These are phyloP conservation scores for Sinocyclocheilus anophthalmus DNA, from an alignment of 2,113 vertebrate genomes.

Conservation along the genomic window DNA sequence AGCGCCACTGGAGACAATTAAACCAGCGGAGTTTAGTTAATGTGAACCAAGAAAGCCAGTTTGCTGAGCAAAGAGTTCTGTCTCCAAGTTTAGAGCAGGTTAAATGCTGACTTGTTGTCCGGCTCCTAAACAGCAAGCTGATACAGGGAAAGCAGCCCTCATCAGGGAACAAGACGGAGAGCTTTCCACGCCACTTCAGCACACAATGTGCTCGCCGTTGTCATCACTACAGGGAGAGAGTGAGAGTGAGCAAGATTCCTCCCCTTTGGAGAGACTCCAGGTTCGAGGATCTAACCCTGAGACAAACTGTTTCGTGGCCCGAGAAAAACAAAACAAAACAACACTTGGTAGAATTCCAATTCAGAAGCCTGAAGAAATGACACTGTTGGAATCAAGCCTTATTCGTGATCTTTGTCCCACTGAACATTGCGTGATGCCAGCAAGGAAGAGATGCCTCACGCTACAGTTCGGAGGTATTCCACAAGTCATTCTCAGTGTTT, in stretches of 20 bases:
- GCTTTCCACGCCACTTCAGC: constrained; percentile 21
- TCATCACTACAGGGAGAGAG: constrained; percentile 35
- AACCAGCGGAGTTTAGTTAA: not conserved
- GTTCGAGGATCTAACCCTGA: constrained; percentile 11
- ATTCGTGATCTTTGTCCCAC: constrained; percentile 35
- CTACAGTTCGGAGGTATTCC: not conserved
- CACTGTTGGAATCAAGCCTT: constrained; percentile 18
- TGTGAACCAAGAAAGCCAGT: not conserved
- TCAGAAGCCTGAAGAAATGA: not conserved
- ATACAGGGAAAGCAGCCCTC: constrained; percentile 13
- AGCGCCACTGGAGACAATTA: not conserved
- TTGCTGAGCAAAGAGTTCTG: constrained; percentile 3
- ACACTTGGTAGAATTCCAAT: not conserved
- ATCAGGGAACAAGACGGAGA: not conserved
- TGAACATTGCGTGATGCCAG: not conserved
- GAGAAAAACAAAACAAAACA: not conserved
- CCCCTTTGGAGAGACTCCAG: constrained; percentile 29
- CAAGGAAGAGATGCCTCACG: not conserved
- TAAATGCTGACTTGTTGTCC: constrained; percentile 19
- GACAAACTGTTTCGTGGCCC: constrained; percentile 1
- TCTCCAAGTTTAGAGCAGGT: constrained; percentile 21
- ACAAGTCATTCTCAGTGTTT: constrained; percentile 32
- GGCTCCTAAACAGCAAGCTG: not conserved
- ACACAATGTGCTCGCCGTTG: not conserved
- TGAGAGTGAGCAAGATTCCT: constrained; percentile 26